A percentile compares a stretch with the other conserved stretches of the same genome.
Evolutionary conservation across 2,888 invertebrate genomes (phyloP).

Genomic region (Fabriciana adippe): DNA sequence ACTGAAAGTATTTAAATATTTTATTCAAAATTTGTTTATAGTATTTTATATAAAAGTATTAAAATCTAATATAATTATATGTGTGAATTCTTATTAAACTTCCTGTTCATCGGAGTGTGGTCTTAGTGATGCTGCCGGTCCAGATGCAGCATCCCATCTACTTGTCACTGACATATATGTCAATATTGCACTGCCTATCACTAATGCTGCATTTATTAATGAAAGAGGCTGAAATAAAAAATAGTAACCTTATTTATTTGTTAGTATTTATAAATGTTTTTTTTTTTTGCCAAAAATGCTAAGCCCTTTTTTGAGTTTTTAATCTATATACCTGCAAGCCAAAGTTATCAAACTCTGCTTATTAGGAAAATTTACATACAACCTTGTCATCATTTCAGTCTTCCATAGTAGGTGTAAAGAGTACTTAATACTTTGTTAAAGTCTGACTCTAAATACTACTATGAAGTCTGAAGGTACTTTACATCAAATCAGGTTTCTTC

Average conservation of each 20-base stretch:
- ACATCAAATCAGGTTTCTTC: too few species aligned
- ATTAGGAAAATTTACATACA: too few species aligned
- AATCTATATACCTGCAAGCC: too few species aligned
- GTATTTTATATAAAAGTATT: slow-evolving; percentile 13
- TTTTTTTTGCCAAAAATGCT: too few species aligned
- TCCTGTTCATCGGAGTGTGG: slow-evolving; percentile 34
- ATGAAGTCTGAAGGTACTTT: too few species aligned
- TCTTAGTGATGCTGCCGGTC: slow-evolving; percentile 34
- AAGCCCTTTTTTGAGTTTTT: too few species aligned
- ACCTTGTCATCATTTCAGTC: too few species aligned
- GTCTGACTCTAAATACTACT: too few species aligned
- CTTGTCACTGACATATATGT: slow-evolving; percentile 53
- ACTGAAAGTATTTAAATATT: slow-evolving; percentile 33
- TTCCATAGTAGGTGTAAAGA: too few species aligned
- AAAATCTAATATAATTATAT: not conserved
- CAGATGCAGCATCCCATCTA: slow-evolving; percentile 49
- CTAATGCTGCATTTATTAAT: slow-evolving; percentile 46
- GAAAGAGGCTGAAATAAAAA: slow-evolving; percentile 50
- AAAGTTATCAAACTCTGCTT: too few species aligned
- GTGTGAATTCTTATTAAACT: slow-evolving; percentile 18
- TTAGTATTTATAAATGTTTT: too few species aligned
- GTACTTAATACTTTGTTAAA: too few species aligned
- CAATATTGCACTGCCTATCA: slow-evolving; percentile 50
- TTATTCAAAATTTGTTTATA: slow-evolving; percentile 36
- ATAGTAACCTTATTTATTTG: not conserved